Evolutionary conservation across 2,113 vertebrate species (phyloP), one percentile per base, ranked within the genome.

Genomic region (Paradoxurus hermaphroditus): DNA sequence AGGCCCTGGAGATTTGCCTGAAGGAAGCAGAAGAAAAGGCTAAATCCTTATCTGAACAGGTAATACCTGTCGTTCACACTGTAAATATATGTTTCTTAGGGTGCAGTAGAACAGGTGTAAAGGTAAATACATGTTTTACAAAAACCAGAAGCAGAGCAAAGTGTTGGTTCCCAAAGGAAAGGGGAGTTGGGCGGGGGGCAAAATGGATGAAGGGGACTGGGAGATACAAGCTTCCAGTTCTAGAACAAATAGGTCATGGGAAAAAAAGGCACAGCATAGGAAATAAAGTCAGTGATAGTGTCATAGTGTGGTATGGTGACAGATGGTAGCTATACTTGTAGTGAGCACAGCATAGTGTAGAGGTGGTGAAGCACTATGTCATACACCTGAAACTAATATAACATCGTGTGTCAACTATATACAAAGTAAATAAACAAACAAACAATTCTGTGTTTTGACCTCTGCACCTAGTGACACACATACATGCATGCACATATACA

Each of bases 21-120:
- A 91, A 96, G 75, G 95, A 96, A 91, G 94, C 89, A 91, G 97
- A 97, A 95, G 96, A 90, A 85, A 98, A 95, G 59, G 84, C 83
- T 87, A 90, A 49, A 78, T 53, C 16, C 67, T 96, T 97, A 77
- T 84, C 90, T 0, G 70, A 98, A 86, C 94, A 96, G 96, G 97
- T 97, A 97, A 95, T 73, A 90, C 65, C 63, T 85, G 59, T 73
- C 83, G 78, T 27, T 27, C 53, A 70, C 44, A 65, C 59, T 96
- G 70, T 63, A 93, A 93, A 85, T 73, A 7, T 21, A 29, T 46
- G 21, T 39, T 62, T 7, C 39, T 53, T 13, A 21, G 11, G 12
- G 27, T 53, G 27, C 41, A 21, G 11, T 5, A 63, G 18, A 72
- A 29, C 23, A 65, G 63, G 18, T 51, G 25, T 36, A 44, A 88